A percentile compares a stretch with the other conserved stretches of the same genome.
phyloP scores from a whole-genome alignment of 2,113 vertebrate genomes.

The Uropsilus gracilis region DNA sequence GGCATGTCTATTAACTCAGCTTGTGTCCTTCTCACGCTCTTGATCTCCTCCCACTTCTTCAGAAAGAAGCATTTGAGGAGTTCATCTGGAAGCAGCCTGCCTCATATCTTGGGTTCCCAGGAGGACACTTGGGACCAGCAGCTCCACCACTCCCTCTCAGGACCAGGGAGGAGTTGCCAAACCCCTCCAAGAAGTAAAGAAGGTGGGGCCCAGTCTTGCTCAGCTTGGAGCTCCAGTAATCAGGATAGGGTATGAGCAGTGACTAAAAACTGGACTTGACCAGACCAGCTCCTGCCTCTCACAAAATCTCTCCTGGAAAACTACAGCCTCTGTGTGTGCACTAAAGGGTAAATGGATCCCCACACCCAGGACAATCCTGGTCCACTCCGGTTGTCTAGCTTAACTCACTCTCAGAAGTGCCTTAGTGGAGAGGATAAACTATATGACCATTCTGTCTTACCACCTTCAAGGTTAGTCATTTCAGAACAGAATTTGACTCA shows the following conservation, averaged over 20 bases:
- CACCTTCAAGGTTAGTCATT: background rate
- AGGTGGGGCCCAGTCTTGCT: background rate
- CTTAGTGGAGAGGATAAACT: background rate
- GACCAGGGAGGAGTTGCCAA: background rate
- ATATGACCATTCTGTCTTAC: background rate
- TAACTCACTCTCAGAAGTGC: background rate
- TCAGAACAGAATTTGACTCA: background rate
- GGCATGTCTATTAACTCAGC: background rate
- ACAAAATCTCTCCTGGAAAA: background rate
- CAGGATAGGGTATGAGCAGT: background rate
- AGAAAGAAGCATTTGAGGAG: background rate
- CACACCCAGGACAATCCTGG: background rate
- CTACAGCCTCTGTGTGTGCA: background rate
- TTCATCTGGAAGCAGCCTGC: background rate
- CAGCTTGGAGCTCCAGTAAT: background rate
- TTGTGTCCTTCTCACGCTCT: background rate
- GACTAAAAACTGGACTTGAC: background rate
- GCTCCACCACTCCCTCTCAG: background rate
- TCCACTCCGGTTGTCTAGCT: background rate
- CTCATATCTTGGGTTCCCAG: background rate
- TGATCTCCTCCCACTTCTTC: background rate
- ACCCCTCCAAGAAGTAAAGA: background rate
- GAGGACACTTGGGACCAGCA: background rate
- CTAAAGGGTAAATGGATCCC: background rate
- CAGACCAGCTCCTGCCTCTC: background rate